A percentile compares a stretch with the other conserved stretches of the same genome.
These are phyloP conservation scores for Drosophila tani DNA, from an alignment of 1,140 invertebrate genomes.

Conservation along the genomic window DNA sequence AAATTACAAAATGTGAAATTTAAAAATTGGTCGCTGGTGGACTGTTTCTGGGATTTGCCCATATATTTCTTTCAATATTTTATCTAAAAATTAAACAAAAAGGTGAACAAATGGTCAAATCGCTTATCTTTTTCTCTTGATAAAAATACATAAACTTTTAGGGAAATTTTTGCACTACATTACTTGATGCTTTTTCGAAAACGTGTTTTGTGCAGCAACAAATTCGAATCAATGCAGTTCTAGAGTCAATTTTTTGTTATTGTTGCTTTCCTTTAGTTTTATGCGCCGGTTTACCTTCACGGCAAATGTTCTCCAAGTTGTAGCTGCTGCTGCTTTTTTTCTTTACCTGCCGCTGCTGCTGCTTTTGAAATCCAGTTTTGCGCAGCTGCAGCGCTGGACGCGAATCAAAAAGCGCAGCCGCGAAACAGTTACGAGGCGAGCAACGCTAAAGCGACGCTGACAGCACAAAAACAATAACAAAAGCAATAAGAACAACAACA, in stretches of 20 bases:
- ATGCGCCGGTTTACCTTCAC: constrained; percentile 77
- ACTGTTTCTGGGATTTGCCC: no score
- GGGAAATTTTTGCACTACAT: constrained; percentile 43
- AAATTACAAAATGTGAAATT: no score
- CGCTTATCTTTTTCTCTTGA: constrained; percentile 16
- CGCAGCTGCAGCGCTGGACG: constrained; percentile 66
- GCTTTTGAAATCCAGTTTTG: constrained; percentile 80
- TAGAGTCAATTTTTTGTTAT: constrained; percentile 22
- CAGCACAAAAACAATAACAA: constrained; percentile 34
- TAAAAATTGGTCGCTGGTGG: no score
- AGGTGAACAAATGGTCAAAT: no score
- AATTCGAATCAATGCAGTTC: constrained; percentile 72
- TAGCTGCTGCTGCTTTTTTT: constrained; percentile 22
- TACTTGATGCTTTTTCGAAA: constrained; percentile 33
- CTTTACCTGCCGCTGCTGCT: constrained; percentile 44
- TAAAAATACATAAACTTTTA: constrained; percentile 55
- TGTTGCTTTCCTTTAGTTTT: constrained; percentile 47
- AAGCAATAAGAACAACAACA: constrained; percentile 16
- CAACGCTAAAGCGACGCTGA: constrained; percentile 29
- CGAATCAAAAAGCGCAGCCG: constrained; percentile 55
- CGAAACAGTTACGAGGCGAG: constrained; percentile 62
- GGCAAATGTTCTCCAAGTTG: constrained; percentile 51
- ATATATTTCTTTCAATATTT: no score
- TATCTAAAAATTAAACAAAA: not conserved
- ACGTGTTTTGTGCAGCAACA: constrained; percentile 68